These are phyloP conservation scores for Eupristina koningsbergeri DNA, from an alignment of 1,140 invertebrate genomes.

Conservation along the genomic window DNA sequence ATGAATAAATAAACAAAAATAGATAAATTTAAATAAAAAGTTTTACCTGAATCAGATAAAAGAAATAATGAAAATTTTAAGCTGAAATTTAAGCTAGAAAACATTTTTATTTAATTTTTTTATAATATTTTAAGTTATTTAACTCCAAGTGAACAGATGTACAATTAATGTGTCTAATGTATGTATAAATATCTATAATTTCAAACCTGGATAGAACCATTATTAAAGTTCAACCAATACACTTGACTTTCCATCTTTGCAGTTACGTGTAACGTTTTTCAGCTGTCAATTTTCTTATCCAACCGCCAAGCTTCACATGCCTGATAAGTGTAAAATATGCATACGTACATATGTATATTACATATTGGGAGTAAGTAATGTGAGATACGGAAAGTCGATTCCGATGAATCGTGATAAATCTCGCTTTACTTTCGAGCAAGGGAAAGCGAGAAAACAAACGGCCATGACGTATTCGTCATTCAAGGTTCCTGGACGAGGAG, in stretches of 20 bases:
- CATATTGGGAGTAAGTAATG: neutral
- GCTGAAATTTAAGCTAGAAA: too few species aligned
- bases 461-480: neutral
- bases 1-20: too few species aligned
- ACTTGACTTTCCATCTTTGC: neutral
- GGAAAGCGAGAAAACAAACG: slow-evolving; percentile 15
- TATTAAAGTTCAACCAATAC: neutral
- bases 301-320: slow-evolving; percentile 3
- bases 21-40: too few species aligned
- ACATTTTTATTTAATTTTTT: too few species aligned
- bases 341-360: slow-evolving; percentile 3
- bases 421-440: slow-evolving; percentile 15
- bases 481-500: neutral
- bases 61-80: too few species aligned
- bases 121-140: too few species aligned
- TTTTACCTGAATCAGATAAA: too few species aligned
- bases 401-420: slow-evolving; percentile 20
- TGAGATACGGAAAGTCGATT: slow-evolving; percentile 30
- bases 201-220: too few species aligned
- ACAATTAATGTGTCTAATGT: too few species aligned
- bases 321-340: slow-evolving; percentile 8
- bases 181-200: too few species aligned
- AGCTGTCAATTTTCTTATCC: slow-evolving; percentile 16
- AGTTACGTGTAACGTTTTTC: neutral
- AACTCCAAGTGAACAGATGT: too few species aligned